Conservation (phyloP, 2,797 vertebrate genomes). For the Spatula versicolor region DNA sequence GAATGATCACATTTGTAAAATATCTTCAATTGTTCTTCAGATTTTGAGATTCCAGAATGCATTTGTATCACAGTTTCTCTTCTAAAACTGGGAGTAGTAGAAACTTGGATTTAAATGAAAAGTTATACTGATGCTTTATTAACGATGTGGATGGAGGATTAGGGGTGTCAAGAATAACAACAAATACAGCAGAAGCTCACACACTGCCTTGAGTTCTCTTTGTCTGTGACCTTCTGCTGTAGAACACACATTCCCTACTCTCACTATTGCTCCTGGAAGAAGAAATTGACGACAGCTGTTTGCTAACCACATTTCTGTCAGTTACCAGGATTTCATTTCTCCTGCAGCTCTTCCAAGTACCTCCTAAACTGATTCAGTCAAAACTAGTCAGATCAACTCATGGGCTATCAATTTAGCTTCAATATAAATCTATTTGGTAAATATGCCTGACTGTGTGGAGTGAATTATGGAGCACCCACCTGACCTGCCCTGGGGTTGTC, state of each 20-base stretch:
- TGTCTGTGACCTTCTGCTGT: background rate
- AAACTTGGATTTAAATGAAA: background rate
- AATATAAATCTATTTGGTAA: background rate
- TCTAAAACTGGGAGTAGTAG: background rate
- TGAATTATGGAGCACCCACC: background rate
- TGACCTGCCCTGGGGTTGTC: background rate
- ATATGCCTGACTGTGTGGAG: background rate
- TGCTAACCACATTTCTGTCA: fast-evolving
- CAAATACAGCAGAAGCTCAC: background rate
- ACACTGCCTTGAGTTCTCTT: background rate
- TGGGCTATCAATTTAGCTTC: background rate
- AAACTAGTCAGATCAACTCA: background rate
- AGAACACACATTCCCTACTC: background rate
- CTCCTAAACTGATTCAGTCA: background rate
- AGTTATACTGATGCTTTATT: background rate
- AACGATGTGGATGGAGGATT: background rate
- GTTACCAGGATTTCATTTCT: background rate
- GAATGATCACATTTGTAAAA: background rate
- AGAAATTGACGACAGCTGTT: background rate
- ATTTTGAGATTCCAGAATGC: background rate
- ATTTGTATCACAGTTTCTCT: background rate
- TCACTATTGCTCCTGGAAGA: background rate
- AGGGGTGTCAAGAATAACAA: background rate
- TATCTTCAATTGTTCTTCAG: background rate
- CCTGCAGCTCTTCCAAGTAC: background rate